Evolutionary conservation across 2,888 invertebrate genomes (phyloP), one percentile per base, ranked within the genome.

Genomic region (Hypomecis atomaria): DNA sequence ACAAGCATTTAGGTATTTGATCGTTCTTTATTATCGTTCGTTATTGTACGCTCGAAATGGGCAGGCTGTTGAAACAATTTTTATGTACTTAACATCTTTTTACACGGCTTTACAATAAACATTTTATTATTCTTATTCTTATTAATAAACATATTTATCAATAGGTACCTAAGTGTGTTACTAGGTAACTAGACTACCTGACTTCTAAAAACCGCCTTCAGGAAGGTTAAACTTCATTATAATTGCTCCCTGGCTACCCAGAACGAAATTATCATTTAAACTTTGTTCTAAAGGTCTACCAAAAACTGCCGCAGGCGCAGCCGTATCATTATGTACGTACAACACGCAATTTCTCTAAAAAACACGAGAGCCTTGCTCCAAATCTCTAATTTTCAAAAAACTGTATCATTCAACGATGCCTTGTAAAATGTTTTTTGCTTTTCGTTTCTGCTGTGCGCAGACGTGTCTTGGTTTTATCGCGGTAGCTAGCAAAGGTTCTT

Each of bases 341-440:
- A 80, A 79, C 91, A 91, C 89, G 92, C 92, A 90, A 92, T 91
- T 91, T 91, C 90, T 89, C 81, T 75, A 73, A 76, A 81, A 79
- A 78, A 78, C 73, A 73, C 74, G 79, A 80, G 77, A 78, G 74
- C 70, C 67, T 74, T 77, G 78, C 78, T 78, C 83, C 82, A 87
- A 87, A 90, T 89, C 88, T 87, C 89, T 90, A 92, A 92, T 90
- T 92, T 85, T 85, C 84, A 91, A 90, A 90, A 91, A 91, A 91
- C 85, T 89, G 78, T 92, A 92, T 92, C 92, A 92, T 92, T 92
- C 87, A 63, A 79, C 75, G 81, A 81, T 79, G 85, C 84, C 87
- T 88, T 79, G 79, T 80, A 23, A 23, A 23, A 23, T 23, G 76
- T 76, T 76, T 83, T 87, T 86, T 86, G 79, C 78, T 73, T 74